Evolutionary conservation across 2,888 invertebrate genomes (phyloP), one percentile per base, ranked within the genome.

Genomic region (Drosophila sordidula): DNA sequence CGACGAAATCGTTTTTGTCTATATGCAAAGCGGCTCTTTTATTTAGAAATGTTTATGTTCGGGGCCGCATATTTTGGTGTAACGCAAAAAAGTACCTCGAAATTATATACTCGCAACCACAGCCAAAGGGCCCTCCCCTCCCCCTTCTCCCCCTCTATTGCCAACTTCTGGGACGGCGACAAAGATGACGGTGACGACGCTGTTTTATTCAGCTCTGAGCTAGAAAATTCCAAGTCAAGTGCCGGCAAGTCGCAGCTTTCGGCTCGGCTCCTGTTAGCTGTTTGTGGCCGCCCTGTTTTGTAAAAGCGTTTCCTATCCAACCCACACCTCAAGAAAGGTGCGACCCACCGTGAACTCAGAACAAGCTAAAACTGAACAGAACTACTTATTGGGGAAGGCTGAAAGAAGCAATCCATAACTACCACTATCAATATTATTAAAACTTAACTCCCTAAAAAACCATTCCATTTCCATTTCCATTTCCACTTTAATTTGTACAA

Each of bases 51-150:
- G 87, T 80, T 69, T 87, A 66, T 75, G 78, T 62, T 62, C 56
- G 70, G 49, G 55, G 52, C 25, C 61, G 70, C 68, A 68, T 78
- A 68, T 82, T 87, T 85, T 67, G 72, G 75, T 70, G 63, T 66
- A 75, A 71, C 72, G 66, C 73, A 77, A 44, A 64, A 72, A 55
- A 54, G 57, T 63, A 57, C 57, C 57, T 66, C 69, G 78, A 83
- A 80, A 80, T 87, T 78, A 78, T 74, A 87, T 84, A 81, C 78
- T 83, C 68, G 70, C 70, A 83, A 77, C 80, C 89, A 56, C 87
- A 80, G 52, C 58, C 51, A 49, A 41, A 64, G 42, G 36, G 57
- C 41, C 46, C 22, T 18, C 52, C 49, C 54, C 51, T n/a, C n/a
- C n/a, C n/a, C n/a, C n/a, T n/a, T n/a, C n/a, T n/a, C n/a, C n/a